Percentiles rank a stretch among this genome's conserved stretches.
Evolutionary conservation across 2,888 invertebrate genomes (phyloP).

Genomic region (Protodeltote pygarga): DNA sequence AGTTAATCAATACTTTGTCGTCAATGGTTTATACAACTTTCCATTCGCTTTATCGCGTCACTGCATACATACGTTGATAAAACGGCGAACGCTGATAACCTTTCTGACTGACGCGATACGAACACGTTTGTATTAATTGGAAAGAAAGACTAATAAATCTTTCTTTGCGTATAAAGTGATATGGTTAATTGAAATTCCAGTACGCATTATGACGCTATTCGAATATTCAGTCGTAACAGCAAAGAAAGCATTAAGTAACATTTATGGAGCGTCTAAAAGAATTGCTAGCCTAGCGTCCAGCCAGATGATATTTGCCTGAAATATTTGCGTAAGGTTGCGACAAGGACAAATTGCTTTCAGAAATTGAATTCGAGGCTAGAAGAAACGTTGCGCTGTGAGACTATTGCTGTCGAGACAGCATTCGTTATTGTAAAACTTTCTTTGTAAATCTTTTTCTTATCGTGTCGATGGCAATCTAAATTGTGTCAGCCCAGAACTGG

Average conservation of each 20-base stretch:
- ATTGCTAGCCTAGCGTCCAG: constrained; percentile 7
- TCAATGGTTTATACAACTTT: constrained; percentile 34
- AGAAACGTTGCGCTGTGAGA: neutral
- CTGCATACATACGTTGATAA: constrained; percentile 38
- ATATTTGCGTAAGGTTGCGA: constrained; percentile 17
- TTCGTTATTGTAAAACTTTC: no score
- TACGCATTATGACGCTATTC: no score
- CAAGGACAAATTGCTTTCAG: constrained; percentile 9
- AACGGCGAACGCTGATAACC: constrained; percentile 45
- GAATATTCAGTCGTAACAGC: no score
- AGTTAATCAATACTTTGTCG: constrained; percentile 17
- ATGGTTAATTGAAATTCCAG: neutral
- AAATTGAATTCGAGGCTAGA: constrained; percentile 3
- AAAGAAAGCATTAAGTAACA: no score
- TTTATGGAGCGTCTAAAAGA: constrained; percentile 18
- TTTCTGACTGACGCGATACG: constrained; percentile 11
- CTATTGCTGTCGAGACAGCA: neutral
- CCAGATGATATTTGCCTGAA: constrained; percentile 14
- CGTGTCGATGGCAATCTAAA: no score
- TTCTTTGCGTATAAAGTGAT: neutral
- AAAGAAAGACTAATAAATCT: neutral
- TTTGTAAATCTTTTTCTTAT: no score
- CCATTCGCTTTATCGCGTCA: constrained; percentile 41
- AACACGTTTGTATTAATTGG: constrained; percentile 3
- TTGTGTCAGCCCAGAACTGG: no score